Base-by-base conservation (phyloP, 2,888 invertebrate genomes). In the Anodontia alba region DNA sequence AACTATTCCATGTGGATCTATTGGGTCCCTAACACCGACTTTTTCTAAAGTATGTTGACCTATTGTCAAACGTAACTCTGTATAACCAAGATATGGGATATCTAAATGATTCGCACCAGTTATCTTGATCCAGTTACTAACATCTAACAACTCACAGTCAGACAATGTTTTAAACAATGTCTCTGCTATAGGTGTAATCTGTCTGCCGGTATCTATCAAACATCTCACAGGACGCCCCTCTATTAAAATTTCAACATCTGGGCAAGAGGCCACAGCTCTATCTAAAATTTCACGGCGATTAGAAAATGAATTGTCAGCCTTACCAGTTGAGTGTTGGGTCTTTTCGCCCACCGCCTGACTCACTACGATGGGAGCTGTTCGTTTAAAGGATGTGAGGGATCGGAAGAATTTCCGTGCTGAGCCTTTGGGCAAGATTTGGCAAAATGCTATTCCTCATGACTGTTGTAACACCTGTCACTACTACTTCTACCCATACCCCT, bases 11-110 rank as follows among this genome's bases (percentile, higher is more conserved):
- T 51, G 51, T 15, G 23, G 51, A 51, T 51, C 23, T 15, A 51
- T 29, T 12, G 66, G 66, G 36, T 66, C 66, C 29, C 26, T 66
- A 66, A 66, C 66, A 66, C 66, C 66, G 2, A 66, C 66, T 29
- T 36, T 36, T 5, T 20, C 15, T 26, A 66, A 66, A 5, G 7
- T 66, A 3, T 12, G 10, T 15, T 29, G 7, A 12, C 33, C 31
- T 33, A 66, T 66, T 29, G 66, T 66, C 66, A 66, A 33, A 36
- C 26, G 26, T 33, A 66, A 29, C 29, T 66, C 66, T 3, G 66
- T 66, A 36, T 66, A 66, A 5, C 66, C 66, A 36, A 66, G 12
- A 29, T 20, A 66, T 66, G 66, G 66, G 7, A 66, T 36, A 66
- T 66, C 36, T 26, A 66, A 5, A 3, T 66, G 66, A 36, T 66